Base-by-base conservation (phyloP, 2,888 invertebrate genomes). In the Synanthedon formicaeformis region DNA sequence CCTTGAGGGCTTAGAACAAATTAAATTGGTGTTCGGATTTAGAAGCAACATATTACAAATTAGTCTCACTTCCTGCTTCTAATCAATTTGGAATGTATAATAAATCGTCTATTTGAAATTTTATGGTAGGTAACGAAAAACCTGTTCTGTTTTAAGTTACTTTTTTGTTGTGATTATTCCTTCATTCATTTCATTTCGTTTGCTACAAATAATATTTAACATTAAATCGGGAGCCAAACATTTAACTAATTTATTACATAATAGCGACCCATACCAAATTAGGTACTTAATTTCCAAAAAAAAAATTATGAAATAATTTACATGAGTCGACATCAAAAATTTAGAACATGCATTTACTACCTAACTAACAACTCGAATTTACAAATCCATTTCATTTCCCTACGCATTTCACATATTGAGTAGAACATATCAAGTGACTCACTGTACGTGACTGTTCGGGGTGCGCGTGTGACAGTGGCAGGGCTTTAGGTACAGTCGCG, bases 361-460 rank as follows among this genome's bases (percentile, higher is more conserved):
- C 27, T 34, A 34, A 34, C 34, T 52, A 53, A 54, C 54, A 55
- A 55, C 52, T 51, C 52, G 55, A 54, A 53, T 12, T 14, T 45
- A 53, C 51, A 53, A 52, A 50, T 40, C 14, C 41, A 48, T 50
- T 55, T 53, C 50, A 51, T 51, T n/a, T 52, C 48, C 54, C 18
- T 5, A 50, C 52, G 51, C 57, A 50, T 49, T 55, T 53, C 55
- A 57, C 57, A 57, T 57, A 57, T 54, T 52, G 51, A 54, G 51
- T 50, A 45, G 50, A 55, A 56, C 54, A 56, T 58, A 61, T 55
- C 57, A 55, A 55, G 60, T 74, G 71, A 74, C 58, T 72, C 73
- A 69, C 60, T 69, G 63, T 75, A 81, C 81, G 80, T 80, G 81
- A 80, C 71, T 73, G 76, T 78, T 76, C 65, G 16, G 2, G 63